phyloP scores from a whole-genome alignment of 2,113 vertebrate genomes.

The Menidia beryllina region DNA sequence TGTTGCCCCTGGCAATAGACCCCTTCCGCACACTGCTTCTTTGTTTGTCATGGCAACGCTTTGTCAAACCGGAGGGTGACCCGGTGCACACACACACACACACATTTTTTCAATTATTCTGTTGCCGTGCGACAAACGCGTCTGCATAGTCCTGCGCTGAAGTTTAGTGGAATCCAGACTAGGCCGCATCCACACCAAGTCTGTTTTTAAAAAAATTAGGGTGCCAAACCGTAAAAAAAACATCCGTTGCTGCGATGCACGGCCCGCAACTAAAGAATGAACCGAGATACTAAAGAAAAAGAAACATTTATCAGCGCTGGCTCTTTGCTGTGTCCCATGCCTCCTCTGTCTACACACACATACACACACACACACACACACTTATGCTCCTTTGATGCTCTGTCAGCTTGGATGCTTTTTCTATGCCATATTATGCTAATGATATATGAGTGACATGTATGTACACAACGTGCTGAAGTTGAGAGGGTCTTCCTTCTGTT shows the following conservation, averaged over 20 bases:
- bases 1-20: slow-evolving; percentile 68
- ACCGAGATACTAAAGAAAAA: slow-evolving; percentile 22
- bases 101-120: slow-evolving; percentile 49
- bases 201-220: not conserved
- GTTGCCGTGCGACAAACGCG: slow-evolving; percentile 28
- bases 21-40: slow-evolving; percentile 55
- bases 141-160: slow-evolving; percentile 25
- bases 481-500: slow-evolving; percentile 59
- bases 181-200: not conserved
- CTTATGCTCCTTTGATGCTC: slow-evolving; percentile 65
- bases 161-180: slow-evolving; percentile 9
- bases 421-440: slow-evolving; percentile 78
- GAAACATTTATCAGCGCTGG: slow-evolving; percentile 15
- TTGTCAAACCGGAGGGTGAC: slow-evolving; percentile 69
- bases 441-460: slow-evolving; percentile 76
- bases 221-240: no score
- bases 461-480: slow-evolving; percentile 73
- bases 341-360: slow-evolving; percentile 47
- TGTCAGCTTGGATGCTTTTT: slow-evolving; percentile 77
- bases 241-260: slow-evolving; percentile 34
- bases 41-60: slow-evolving; percentile 81
- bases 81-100: slow-evolving; percentile 49
- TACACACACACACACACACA: slow-evolving; percentile 58
- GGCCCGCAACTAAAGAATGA: slow-evolving; percentile 22
- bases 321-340: slow-evolving; percentile 51